A percentile compares a stretch with the other conserved stretches of the same genome.
phyloP scores from a whole-genome alignment of 2,113 vertebrate genomes.

The Herpetotheres cachinnans region DNA sequence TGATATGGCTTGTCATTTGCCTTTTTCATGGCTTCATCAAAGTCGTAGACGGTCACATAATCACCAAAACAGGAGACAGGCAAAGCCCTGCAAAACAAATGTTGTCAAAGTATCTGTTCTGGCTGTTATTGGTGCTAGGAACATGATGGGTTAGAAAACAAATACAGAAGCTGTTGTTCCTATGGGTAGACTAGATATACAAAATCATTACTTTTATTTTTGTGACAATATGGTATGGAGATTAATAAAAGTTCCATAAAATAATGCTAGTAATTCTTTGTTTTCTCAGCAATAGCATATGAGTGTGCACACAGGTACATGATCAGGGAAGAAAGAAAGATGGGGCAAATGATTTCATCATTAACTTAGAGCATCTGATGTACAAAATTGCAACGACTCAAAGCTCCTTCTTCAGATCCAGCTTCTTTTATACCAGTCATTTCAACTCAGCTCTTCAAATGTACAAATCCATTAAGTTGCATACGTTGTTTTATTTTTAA shows the following conservation, averaged over 20 bases:
- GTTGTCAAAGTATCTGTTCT: not conserved
- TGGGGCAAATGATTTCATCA: not conserved
- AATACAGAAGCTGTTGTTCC: not conserved
- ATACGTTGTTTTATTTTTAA: not conserved
- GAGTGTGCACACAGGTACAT: not conserved
- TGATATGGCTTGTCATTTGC: not conserved
- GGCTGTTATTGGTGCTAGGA: not conserved
- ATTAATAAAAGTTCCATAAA: conserved; percentile 53
- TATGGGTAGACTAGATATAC: conserved; percentile 7
- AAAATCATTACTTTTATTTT: conserved; percentile 41
- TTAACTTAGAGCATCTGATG: conserved; percentile 60
- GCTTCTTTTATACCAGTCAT: conserved; percentile 7
- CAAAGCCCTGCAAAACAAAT: not conserved
- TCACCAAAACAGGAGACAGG: not conserved
- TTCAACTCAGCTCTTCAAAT: conserved; percentile 37
- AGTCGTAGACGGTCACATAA: not conserved
- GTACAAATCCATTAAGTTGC: not conserved
- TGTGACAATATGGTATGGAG: conserved; percentile 15
- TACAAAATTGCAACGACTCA: conserved; percentile 57
- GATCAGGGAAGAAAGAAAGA: not conserved
- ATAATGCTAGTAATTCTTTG: conserved; percentile 32
- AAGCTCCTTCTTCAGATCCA: conserved; percentile 45
- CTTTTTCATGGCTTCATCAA: not conserved
- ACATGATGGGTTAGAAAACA: not conserved
- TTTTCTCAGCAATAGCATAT: conserved; percentile 7